These are phyloP conservation scores for Clarias batrachus DNA, from an alignment of 2,113 vertebrate genomes.

Conservation along the genomic window DNA sequence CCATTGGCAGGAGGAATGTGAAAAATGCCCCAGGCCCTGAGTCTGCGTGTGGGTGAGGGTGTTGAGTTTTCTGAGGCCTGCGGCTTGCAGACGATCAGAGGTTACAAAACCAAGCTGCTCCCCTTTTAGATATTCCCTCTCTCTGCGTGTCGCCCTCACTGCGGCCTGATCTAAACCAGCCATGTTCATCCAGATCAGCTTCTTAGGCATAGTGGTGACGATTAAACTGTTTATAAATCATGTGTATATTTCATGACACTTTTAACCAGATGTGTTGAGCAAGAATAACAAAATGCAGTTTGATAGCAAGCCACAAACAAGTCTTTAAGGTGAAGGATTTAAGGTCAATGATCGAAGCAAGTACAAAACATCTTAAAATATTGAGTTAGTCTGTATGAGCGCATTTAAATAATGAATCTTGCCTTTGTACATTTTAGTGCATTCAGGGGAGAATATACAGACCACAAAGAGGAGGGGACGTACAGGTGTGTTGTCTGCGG, in stretches of 20 bases:
- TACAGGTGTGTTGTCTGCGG: slow-evolving; percentile 93
- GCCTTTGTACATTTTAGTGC: slow-evolving; percentile 73
- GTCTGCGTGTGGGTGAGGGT: slow-evolving; percentile 79
- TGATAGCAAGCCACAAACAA: neutral
- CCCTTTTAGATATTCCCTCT: slow-evolving; percentile 33
- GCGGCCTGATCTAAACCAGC: slow-evolving; percentile 32
- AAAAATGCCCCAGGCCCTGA: slow-evolving; percentile 87
- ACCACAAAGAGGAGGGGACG: slow-evolving; percentile 85
- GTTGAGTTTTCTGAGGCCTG: slow-evolving; percentile 61
- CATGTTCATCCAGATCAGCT: slow-evolving; percentile 6
- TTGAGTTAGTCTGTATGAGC: neutral
- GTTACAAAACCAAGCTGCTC: slow-evolving; percentile 34
- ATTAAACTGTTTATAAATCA: slow-evolving; percentile 26
- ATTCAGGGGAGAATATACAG: slow-evolving; percentile 85
- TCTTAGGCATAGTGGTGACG: slow-evolving; percentile 7
- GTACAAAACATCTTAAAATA: neutral
- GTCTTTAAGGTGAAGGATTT: neutral
- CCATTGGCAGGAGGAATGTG: slow-evolving; percentile 90
- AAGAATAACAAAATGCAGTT: slow-evolving; percentile 21
- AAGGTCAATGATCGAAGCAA: neutral
- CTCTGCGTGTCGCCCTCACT: neutral
- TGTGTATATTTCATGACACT: slow-evolving; percentile 2
- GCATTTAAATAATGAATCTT: neutral
- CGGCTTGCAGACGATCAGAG: slow-evolving; percentile 35
- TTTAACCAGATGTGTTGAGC: slow-evolving; percentile 18